These are phyloP conservation scores for Carassius gibelio DNA, from an alignment of 2,113 vertebrate genomes.

Conservation along the genomic window DNA sequence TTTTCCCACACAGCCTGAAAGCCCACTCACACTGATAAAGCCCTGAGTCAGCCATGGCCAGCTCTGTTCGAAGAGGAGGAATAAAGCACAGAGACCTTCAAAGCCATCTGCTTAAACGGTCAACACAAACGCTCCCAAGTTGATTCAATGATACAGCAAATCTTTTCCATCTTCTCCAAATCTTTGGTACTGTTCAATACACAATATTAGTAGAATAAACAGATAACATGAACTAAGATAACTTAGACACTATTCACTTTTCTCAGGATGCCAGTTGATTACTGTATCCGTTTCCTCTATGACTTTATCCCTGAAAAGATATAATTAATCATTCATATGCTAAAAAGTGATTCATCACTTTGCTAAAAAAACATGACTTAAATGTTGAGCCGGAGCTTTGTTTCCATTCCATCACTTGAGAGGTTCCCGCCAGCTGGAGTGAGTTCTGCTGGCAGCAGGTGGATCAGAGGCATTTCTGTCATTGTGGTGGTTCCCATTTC, in stretches of 20 bases:
- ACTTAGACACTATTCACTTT: background rate
- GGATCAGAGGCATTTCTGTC: background rate
- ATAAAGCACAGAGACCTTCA: conserved; percentile 47
- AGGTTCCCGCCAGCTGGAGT: background rate
- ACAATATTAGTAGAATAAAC: background rate
- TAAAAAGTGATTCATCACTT: background rate
- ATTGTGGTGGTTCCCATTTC: background rate
- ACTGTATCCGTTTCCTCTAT: background rate
- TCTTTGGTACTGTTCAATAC: background rate
- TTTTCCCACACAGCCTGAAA: conserved; percentile 48
- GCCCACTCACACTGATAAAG: conserved; percentile 39
- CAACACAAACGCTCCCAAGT: conserved; percentile 13
- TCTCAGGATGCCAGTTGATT: background rate
- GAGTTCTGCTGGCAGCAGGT: background rate
- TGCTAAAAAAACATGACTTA: background rate
- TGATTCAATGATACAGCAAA: conserved; percentile 26
- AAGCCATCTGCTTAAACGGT: conserved; percentile 40
- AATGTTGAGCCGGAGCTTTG: background rate
- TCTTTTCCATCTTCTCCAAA: background rate
- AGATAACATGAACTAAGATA: background rate
- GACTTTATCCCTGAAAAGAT: background rate
- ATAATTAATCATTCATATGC: background rate
- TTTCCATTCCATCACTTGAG: conserved; percentile 3
- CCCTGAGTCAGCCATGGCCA: conserved; percentile 45
- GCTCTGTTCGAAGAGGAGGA: conserved; percentile 36